phyloP scores from a whole-genome alignment of 2,888 invertebrate genomes.

The Macrophya alboannulata region DNA sequence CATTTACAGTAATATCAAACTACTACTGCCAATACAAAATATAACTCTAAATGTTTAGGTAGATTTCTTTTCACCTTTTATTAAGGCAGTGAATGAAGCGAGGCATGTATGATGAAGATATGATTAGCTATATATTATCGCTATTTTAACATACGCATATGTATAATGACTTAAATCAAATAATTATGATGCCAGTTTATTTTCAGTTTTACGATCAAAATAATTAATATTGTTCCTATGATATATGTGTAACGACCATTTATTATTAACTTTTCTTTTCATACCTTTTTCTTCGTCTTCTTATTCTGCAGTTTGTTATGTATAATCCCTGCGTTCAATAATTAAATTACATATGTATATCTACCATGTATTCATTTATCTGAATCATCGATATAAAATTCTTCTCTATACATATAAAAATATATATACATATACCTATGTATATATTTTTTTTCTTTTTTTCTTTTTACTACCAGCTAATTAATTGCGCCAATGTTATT shows the following conservation, averaged over 20 bases:
- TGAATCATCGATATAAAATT: slow-evolving; percentile 12
- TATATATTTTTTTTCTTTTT: too few species aligned
- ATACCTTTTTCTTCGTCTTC: too few species aligned
- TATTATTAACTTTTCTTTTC: background rate
- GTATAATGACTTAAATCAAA: slow-evolving; percentile 36
- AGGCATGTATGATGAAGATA: slow-evolving; percentile 20
- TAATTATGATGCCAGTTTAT: slow-evolving; percentile 41
- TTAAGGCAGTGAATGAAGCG: background rate
- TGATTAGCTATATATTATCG: background rate
- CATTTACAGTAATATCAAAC: slow-evolving; percentile 7
- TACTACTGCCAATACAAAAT: slow-evolving; percentile 40
- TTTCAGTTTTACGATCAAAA: slow-evolving; percentile 28
- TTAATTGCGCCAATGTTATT: slow-evolving; percentile 18
- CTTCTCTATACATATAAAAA: too few species aligned
- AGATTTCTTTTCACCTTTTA: slow-evolving; percentile 5
- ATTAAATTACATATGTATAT: background rate
- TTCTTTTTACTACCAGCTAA: background rate
- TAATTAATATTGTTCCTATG: slow-evolving; percentile 30
- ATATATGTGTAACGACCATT: background rate
- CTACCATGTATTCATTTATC: background rate
- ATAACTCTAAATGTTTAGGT: slow-evolving; percentile 20
- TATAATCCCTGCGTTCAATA: background rate
- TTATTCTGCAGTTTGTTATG: background rate
- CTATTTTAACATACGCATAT: slow-evolving; percentile 17
- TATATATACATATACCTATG: too few species aligned